These are phyloP conservation scores for Melanargia galathea DNA, from an alignment of 2,888 invertebrate species.

Conservation along the genomic window DNA sequence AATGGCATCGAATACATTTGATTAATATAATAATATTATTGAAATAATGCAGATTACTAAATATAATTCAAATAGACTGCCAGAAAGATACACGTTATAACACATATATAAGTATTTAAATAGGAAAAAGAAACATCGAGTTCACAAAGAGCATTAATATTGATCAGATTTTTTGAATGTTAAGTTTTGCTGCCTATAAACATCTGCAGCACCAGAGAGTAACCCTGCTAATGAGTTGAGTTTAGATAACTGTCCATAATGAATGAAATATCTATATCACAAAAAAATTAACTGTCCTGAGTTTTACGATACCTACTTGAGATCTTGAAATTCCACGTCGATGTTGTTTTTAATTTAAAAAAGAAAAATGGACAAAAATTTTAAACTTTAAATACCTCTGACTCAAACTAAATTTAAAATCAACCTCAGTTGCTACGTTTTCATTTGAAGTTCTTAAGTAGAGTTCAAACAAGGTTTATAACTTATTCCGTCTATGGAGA, in stretches of 20 bases:
- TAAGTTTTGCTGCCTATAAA: too few relatives aligned
- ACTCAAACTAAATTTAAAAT: neutral
- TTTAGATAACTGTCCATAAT: too few relatives aligned
- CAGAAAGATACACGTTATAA: neutral
- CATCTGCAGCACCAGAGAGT: too few relatives aligned
- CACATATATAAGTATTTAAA: neutral
- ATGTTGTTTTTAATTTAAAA: neutral
- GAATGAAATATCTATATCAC: too few relatives aligned
- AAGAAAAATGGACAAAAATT: slow-evolving; percentile 5
- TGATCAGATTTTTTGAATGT: too few relatives aligned
- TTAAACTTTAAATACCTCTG: neutral
- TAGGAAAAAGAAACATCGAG: neutral
- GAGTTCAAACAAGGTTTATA: neutral
- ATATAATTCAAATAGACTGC: neutral
- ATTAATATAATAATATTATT: neutral
- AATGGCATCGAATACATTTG: slow-evolving; percentile 1
- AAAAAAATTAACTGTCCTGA: neutral
- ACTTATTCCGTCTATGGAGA: neutral
- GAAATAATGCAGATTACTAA: neutral
- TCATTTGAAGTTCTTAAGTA: neutral
- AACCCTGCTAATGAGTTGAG: too few relatives aligned
- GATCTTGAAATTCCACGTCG: neutral
- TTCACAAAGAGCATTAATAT: too few relatives aligned
- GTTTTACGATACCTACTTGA: neutral
- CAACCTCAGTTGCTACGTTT: slow-evolving; percentile 13